Evolutionary conservation across 2,797 vertebrate species (phyloP).

Genomic region (Orestias chungarensis): DNA sequence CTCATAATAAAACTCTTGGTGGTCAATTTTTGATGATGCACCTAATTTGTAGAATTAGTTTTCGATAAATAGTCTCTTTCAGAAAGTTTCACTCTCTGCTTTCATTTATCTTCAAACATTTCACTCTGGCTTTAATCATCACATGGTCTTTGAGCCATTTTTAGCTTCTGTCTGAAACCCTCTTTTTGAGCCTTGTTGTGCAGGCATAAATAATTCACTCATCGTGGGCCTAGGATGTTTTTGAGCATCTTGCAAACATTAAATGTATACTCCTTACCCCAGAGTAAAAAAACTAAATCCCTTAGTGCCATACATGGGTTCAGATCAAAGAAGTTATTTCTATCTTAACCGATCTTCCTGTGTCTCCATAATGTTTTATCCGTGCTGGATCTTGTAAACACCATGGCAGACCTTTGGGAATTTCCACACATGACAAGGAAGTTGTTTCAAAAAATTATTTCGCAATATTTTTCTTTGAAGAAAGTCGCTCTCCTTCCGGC

Average conservation of each 20-base stretch:
- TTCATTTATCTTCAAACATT: conserved; percentile 26
- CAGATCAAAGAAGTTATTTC: conserved; percentile 52
- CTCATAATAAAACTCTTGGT: not conserved
- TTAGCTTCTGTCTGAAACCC: conserved; percentile 29
- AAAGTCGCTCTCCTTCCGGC: conserved; percentile 9
- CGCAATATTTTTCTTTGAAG: conserved; percentile 52
- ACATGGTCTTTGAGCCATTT: conserved; percentile 11
- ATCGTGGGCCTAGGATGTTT: conserved; percentile 38
- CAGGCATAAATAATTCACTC: conserved; percentile 40
- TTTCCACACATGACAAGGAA: conserved; percentile 32
- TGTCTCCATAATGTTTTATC: conserved; percentile 21
- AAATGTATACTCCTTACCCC: conserved; percentile 23
- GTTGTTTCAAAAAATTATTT: conserved; percentile 34
- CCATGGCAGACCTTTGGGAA: conserved; percentile 44
- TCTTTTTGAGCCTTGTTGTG: conserved; percentile 13
- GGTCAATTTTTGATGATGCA: not conserved
- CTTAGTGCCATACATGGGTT: conserved; percentile 4
- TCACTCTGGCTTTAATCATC: conserved; percentile 12
- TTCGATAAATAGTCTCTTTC: not conserved
- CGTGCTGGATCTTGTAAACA: conserved; percentile 34
- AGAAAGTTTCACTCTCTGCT: not conserved
- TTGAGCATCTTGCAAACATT: conserved; percentile 29
- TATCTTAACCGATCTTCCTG: conserved; percentile 19
- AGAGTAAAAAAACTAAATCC: conserved; percentile 32
- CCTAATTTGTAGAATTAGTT: not conserved